Evolutionary conservation across 2,797 vertebrate species (phyloP), one percentile per base, ranked within the genome.

Genomic region (Lutjanus campechanus): DNA sequence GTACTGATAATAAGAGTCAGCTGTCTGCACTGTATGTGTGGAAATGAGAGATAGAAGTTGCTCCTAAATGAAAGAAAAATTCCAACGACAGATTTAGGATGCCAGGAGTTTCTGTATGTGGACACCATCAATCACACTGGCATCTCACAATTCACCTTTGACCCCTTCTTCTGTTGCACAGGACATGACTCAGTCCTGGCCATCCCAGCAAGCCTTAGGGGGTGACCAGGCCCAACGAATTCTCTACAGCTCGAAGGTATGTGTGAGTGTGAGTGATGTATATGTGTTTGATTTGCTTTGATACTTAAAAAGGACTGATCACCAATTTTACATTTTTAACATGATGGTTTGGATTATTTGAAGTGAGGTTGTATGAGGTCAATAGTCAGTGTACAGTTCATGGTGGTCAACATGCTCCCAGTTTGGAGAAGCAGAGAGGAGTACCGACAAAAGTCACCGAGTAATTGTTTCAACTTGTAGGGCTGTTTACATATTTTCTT

Each of bases 151-250:
- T 74, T 94, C 50, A 91, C 76, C 89, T 93, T 81, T 93, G 77
- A 92, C 79, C 69, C 59, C 20, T 49, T n/a, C 70, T 65, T 80
- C 72, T 90, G 60, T 85, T 90, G 81, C 83, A 68, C 94, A 99
- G 98, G 97, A 98, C 94, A 99, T 98, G 97, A 99, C 97, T 92
- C 97, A 97, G 93, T 97, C 96, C 79, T 98, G 97, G 97, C 95
- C 96, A 80, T 96, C 96, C 85, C 95, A 97, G 92, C 96, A 96
- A 81, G 94, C 96, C 79, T 96, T 97, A 83, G 94, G 95, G 84
- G 97, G 97, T 89, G 96, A 95, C 85, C 96, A 96, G 89, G 90
- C 94, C 64, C 96, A 94, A 83, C 96, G 94, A 81, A 97, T 97
- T 92, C 92, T 96, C 77, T 97, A 97, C 92, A 96, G 94, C 90